phyloP scores from a whole-genome alignment of 2,888 invertebrate species.

The Mylabris sibirica region DNA sequence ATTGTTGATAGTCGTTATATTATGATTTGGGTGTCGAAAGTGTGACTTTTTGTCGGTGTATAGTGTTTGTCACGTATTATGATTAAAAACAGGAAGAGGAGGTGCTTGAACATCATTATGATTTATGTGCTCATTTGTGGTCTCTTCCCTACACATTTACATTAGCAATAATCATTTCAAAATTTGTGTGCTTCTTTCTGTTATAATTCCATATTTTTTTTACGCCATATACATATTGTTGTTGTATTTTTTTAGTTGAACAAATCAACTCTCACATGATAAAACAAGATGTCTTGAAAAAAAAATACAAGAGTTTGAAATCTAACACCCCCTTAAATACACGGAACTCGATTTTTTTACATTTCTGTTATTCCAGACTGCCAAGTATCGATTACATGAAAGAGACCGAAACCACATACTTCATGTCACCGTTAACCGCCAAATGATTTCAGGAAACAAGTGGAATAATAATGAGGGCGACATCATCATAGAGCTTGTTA shows the following conservation, averaged over 20 bases:
- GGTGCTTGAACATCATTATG: constrained; percentile 25
- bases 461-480: constrained; percentile 14
- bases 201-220: neutral
- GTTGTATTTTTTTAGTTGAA: neutral
- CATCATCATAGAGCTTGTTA: constrained; percentile 9
- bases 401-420: constrained; percentile 46
- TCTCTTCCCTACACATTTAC: constrained; percentile 7
- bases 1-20: neutral
- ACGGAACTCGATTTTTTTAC: constrained; percentile 50
- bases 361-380: constrained; percentile 46
- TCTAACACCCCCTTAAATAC: constrained; percentile 15
- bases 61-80: constrained; percentile 10
- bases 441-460: constrained; percentile 27
- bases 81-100: constrained; percentile 30
- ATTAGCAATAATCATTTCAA: constrained; percentile 3
- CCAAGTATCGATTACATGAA: constrained; percentile 50
- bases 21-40: neutral
- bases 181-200: neutral
- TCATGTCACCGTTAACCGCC: constrained; percentile 33
- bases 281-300: neutral
- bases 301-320: neutral
- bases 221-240: neutral
- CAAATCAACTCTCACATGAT: neutral
- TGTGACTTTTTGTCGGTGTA: constrained; percentile 10
- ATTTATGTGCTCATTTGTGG: constrained; percentile 20